phyloP scores from a whole-genome alignment of 2,888 invertebrate genomes.

The Sylvicola fuscatus region DNA sequence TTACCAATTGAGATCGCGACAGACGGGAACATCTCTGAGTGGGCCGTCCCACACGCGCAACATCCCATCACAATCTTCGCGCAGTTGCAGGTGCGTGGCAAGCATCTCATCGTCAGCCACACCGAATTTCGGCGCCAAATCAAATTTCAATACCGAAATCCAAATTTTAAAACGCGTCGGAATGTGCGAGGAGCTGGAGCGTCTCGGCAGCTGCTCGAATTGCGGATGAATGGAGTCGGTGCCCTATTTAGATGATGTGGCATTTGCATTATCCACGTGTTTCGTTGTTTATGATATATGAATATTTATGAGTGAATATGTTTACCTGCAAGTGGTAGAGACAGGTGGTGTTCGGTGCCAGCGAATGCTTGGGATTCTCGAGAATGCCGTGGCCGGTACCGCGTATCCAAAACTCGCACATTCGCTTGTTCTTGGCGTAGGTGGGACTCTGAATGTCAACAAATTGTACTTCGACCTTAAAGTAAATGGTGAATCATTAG shows the following conservation, averaged over 20 bases:
- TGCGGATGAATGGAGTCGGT: slow-evolving; percentile 17
- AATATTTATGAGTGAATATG: slow-evolving; percentile 27
- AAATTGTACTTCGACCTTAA: slow-evolving; percentile 50
- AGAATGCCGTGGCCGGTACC: slow-evolving; percentile 60
- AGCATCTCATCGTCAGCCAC: slow-evolving; percentile 17
- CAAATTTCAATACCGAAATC: slow-evolving; percentile 72
- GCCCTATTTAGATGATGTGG: no score
- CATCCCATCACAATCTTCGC: slow-evolving; percentile 64
- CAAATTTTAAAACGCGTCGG: slow-evolving; percentile 57
- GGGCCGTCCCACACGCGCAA: slow-evolving; percentile 77
- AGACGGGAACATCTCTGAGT: slow-evolving; percentile 49
- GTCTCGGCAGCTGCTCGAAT: slow-evolving; percentile 30
- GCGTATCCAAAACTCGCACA: slow-evolving; percentile 70
- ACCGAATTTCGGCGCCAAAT: slow-evolving; percentile 44
- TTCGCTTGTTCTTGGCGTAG: slow-evolving; percentile 64
- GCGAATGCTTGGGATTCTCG: slow-evolving; percentile 65
- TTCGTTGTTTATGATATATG: no score
- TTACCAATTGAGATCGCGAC: slow-evolving; percentile 67
- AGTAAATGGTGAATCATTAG: no score
- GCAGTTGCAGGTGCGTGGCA: slow-evolving; percentile 27
- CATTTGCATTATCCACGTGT: no score
- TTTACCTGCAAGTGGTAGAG: slow-evolving; percentile 54
- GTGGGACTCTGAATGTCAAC: slow-evolving; percentile 67
- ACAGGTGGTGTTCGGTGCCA: slow-evolving; percentile 76
- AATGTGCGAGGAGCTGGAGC: slow-evolving; percentile 27